phyloP scores from a whole-genome alignment of 2,888 invertebrate species.

The Cordilura impudica region DNA sequence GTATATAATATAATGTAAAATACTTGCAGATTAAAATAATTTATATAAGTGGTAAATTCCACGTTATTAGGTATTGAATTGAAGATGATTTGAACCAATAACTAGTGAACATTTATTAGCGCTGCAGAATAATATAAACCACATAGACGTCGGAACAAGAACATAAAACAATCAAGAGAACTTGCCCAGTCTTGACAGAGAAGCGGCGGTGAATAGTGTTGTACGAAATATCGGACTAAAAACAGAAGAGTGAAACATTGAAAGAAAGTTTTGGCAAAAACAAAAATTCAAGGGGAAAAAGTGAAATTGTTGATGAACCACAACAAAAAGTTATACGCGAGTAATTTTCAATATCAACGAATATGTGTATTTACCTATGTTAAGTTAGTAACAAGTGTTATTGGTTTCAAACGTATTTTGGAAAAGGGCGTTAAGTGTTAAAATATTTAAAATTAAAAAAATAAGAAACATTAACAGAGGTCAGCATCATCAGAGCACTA shows the following conservation, averaged over 20 bases:
- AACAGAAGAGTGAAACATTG: not conserved
- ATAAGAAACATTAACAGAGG: conserved; percentile 48
- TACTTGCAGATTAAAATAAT: conserved; percentile 23
- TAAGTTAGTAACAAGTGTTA: not conserved
- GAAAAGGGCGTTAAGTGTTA: conserved; percentile 31
- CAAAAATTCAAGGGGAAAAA: conserved; percentile 10
- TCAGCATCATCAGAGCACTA: conserved; percentile 39
- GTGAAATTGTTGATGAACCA: conserved; percentile 47
- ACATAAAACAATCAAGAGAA: conserved; percentile 44
- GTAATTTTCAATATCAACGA: conserved; percentile 6
- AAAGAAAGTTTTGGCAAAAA: conserved; percentile 26
- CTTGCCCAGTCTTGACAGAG: conserved; percentile 26
- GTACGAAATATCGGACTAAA: not conserved
- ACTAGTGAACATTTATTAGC: not conserved
- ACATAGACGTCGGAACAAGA: conserved; percentile 33
- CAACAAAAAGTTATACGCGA: conserved; percentile 3
- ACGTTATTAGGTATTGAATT: conserved; percentile 5
- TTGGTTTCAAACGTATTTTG: no score
- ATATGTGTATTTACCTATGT: not conserved
- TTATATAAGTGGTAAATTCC: not conserved
- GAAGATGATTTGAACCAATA: conserved; percentile 3
- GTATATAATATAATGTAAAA: conserved; percentile 6
- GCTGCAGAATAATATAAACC: conserved; percentile 3
- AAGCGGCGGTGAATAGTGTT: conserved; percentile 28
- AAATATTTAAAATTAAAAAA: conserved; percentile 12